These are phyloP conservation scores for Kryphioiulus occultus DNA, from an alignment of 2,888 invertebrate genomes.

Conservation along the genomic window DNA sequence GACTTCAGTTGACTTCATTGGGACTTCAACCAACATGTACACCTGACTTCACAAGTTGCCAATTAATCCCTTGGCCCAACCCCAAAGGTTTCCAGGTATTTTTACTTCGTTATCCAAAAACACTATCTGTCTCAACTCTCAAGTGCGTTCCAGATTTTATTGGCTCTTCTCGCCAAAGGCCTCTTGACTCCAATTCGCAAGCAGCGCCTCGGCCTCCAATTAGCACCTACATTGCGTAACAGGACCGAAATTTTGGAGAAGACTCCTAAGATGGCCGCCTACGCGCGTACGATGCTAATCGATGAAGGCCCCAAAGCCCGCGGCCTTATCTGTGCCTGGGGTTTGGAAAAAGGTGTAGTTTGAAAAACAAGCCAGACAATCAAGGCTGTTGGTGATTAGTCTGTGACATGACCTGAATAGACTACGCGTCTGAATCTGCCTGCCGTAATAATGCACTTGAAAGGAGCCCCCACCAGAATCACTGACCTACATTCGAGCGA, in stretches of 20 bases:
- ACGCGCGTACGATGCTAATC: neutral
- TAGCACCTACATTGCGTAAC: neutral
- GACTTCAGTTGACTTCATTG: too few species aligned
- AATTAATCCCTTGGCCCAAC: too few species aligned
- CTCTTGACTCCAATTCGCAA: neutral
- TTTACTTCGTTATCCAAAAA: too few species aligned
- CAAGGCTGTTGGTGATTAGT: constrained; percentile 40
- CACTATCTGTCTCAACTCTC: too few species aligned
- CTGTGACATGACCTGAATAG: constrained; percentile 45
- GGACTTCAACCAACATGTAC: too few species aligned
- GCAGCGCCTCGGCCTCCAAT: neutral
- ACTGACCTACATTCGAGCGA: constrained; percentile 30
- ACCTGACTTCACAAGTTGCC: too few species aligned
- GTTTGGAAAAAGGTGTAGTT: constrained; percentile 10
- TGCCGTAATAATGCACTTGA: constrained; percentile 41
- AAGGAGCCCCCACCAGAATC: constrained; percentile 33
- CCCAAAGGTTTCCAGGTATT: too few species aligned
- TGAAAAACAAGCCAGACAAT: constrained; percentile 44
- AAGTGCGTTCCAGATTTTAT: neutral
- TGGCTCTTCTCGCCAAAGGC: neutral
- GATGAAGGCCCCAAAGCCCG: neutral
- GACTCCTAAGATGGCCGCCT: neutral
- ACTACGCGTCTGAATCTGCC: constrained; percentile 26
- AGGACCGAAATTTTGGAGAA: neutral
- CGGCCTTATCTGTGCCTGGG: neutral